Base-by-base conservation (phyloP, 2,888 invertebrate genomes). In the Heteromyza rotundicornis region DNA sequence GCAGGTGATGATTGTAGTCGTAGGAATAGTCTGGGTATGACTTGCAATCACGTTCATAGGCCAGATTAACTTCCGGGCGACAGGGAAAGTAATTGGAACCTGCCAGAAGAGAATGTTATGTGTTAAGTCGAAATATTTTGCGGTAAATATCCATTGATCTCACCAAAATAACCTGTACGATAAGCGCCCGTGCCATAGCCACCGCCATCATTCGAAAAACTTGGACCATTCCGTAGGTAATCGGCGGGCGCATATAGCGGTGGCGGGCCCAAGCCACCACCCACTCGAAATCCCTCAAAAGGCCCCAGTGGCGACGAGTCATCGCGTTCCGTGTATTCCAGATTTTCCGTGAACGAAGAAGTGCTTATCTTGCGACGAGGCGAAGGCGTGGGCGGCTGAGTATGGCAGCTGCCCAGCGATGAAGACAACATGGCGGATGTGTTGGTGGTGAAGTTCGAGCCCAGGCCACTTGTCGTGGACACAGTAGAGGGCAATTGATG, bases 321-420 rank as follows among this genome's bases (percentile, higher is more conserved):
- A 24, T 66, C 68, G 5, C 60, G 60, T 10, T 72, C 71, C 1
- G 71, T 71, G 58, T 74, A 76, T 60, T 75, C 73, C 24, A 77
- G 58, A 40, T 77, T 74, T n/a, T 90, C 90, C 52, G 90, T 87
- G 68, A 91, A 92, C 51, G 89, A 89, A 14, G 89, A 88, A 47
- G 87, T 88, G 73, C 89, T 89, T 1, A 90, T 89, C 69, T 92
- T 92, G 54, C 92, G 85, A 23, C 92, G 83, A 0, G 92, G 91
- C 5, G 91, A 90, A 1, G 89, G 88, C 8, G 89, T 87, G 57
- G 89, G 87, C 7, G 86, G 86, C 68, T 86, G 86, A 1, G 84
- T 84, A 57, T 82, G 78, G 51, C 75, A 73, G 44, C 78, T 77
- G 57, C 76, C 72, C 1, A 85, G 74, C 7, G 84, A 85, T 19